Base-by-base conservation (phyloP, 2,113 vertebrate species). In the Colaptes auratus region DNA sequence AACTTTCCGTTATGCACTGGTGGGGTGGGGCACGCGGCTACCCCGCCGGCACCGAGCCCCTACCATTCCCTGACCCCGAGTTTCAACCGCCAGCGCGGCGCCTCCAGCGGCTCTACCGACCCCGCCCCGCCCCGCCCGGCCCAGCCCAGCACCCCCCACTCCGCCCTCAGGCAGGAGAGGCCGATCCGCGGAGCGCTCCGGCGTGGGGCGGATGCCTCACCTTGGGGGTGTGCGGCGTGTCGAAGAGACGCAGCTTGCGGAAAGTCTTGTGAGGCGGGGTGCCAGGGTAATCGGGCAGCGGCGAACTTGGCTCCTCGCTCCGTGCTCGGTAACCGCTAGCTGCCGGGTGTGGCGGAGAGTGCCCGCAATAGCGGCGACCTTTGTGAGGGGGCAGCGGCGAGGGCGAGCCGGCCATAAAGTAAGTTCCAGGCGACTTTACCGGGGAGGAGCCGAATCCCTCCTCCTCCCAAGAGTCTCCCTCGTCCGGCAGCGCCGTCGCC, bases 191-290 rank as follows among this genome's bases (percentile, higher is more conserved):
- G 31, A 31, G 52, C 53, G 60, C 30, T 35, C 15, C 31, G 5
- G 18, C 21, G 27, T 15, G 14, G 36, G 9, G 27, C 15, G 12
- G 33, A 7, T 33, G 44, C 98, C 98, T 85, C 86, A 99, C 99
- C 99, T 99, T 99, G 31, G 99, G 99, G 16, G 99, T 99, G 97
- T 99, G 99, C 19, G 99, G 99, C 0, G 99, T 99, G 95, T 99
- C 99, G 92, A 99, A 99, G 2, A 99, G 98, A 3, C 99, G 97
- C 55, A 99, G 98, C 72, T 99, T 99, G 77, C 99, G 98, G 96
- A 99, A 99, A 16, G 98, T 99, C 96, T 99, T 99, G 88, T 99
- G 99, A 6, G 99, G 99, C 48, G 99, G 99, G 4, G 99, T 99
- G 91, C 99, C 98, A 4, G 99, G 99, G 48, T 98, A 98, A 72